Evolutionary conservation across 2,888 invertebrate genomes (phyloP).

Genomic region (Empis livida): DNA sequence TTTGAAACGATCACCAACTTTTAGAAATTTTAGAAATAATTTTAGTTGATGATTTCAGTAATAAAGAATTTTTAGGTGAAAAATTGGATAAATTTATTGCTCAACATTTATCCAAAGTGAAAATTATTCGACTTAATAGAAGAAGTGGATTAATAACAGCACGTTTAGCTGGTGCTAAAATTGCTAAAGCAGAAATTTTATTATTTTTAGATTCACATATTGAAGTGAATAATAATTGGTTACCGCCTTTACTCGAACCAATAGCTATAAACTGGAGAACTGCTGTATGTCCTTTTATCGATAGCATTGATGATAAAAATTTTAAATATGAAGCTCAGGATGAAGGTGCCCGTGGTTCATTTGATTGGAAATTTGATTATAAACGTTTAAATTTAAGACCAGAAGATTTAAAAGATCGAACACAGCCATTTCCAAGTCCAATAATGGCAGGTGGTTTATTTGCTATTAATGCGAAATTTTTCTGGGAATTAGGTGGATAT

Average conservation of each 20-base stretch:
- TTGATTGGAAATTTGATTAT: slow-evolving; percentile 97
- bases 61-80: slow-evolving; percentile 49
- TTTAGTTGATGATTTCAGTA: slow-evolving; percentile 77
- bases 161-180: slow-evolving; percentile 68
- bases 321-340: slow-evolving; percentile 91
- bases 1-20: slow-evolving; percentile 69
- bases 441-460: slow-evolving; percentile 98
- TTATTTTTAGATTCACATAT: slow-evolving; percentile 87
- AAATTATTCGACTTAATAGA: slow-evolving; percentile 56
- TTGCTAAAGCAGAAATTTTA: slow-evolving; percentile 65
- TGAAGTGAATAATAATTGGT: slow-evolving; percentile 84
- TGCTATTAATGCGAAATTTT: slow-evolving; percentile 83
- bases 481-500: slow-evolving; percentile 95
- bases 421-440: slow-evolving; percentile 55
- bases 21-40: slow-evolving; percentile 85
- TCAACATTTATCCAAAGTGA: slow-evolving; percentile 57
- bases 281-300: slow-evolving; percentile 92
- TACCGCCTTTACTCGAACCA: slow-evolving; percentile 83
- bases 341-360: slow-evolving; percentile 85
- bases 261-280: slow-evolving; percentile 74
- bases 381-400: slow-evolving; percentile 68
- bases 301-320: slow-evolving; percentile 83
- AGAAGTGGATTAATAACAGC: slow-evolving; percentile 82
- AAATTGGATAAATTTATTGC: slow-evolving; percentile 63
- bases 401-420: slow-evolving; percentile 26